Conservation (phyloP, 2,888 invertebrate species). For the Ormyrus pomaceus region DNA sequence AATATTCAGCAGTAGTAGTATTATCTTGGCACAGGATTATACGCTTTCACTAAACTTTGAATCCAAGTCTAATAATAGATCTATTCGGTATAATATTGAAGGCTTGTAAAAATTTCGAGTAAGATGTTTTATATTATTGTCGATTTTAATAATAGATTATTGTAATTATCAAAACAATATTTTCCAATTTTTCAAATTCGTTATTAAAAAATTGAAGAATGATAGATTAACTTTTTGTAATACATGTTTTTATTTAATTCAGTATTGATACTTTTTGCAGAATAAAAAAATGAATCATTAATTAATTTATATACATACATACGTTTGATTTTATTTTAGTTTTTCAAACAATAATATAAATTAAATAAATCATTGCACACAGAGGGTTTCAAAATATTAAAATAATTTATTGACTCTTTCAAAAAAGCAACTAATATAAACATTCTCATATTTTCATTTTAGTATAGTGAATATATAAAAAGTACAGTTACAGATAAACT, state of each 20-base stretch:
- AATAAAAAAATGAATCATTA: neutral
- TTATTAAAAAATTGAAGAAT: neutral
- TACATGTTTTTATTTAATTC: neutral
- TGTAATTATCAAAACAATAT: neutral
- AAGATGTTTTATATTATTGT: neutral
- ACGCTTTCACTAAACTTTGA: conserved; percentile 24
- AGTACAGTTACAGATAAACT: conserved; percentile 5
- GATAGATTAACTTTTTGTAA: neutral
- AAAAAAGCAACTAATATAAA: conserved; percentile 24
- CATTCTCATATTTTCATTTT: conserved; percentile 17
- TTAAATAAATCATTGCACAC: neutral
- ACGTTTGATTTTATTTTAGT: too few species aligned
- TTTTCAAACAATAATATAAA: neutral
- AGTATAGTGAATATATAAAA: conserved; percentile 29
- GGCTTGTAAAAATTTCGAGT: too few species aligned
- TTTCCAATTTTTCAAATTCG: neutral
- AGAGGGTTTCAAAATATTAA: conserved; percentile 12
- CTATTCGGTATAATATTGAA: neutral
- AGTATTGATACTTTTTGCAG: neutral
- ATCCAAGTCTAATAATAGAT: conserved; percentile 33
- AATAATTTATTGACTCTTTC: conserved; percentile 36
- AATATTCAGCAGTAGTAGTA: conserved; percentile 15
- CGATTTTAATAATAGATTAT: conserved; percentile 4
- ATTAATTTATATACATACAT: too few species aligned
- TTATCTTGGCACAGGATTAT: conserved; percentile 37